Conservation (phyloP, 2,888 invertebrate genomes). For the Rotaria sp. region DNA sequence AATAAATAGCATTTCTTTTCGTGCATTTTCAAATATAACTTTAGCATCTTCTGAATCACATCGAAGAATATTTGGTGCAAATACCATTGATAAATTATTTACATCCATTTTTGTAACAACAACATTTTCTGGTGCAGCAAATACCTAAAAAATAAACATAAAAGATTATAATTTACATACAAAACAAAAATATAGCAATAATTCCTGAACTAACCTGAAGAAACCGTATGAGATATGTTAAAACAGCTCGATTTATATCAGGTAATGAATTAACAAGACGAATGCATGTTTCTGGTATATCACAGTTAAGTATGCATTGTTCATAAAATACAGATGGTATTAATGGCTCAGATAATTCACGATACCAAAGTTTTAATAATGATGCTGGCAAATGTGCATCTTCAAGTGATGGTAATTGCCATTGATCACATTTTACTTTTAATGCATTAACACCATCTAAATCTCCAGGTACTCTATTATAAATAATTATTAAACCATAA, state of each 20-base stretch:
- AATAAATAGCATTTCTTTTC: constrained; percentile 96
- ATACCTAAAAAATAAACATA: constrained; percentile 67
- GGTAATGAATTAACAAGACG: constrained; percentile 79
- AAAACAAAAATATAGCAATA: not conserved
- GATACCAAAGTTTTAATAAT: constrained; percentile 82
- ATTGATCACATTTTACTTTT: constrained; percentile 79
- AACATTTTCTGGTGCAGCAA: constrained; percentile 81
- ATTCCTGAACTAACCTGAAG: constrained; percentile 60
- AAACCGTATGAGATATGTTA: constrained; percentile 65
- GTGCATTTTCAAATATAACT: constrained; percentile 88
- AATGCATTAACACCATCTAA: constrained; percentile 83
- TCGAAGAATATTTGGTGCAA: constrained; percentile 91
- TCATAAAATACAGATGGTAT: constrained; percentile 84
- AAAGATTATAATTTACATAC: no score
- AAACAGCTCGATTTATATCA: constrained; percentile 76
- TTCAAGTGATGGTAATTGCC: constrained; percentile 62
- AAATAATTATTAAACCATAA: no score
- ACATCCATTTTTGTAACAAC: constrained; percentile 94
- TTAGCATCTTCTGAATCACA: constrained; percentile 88
- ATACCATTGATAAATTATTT: constrained; percentile 94
- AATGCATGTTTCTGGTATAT: constrained; percentile 67
- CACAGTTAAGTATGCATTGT: constrained; percentile 65
- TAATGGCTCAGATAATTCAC: constrained; percentile 83
- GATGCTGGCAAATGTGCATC: constrained; percentile 90
- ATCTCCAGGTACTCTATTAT: constrained; percentile 75